phyloP scores from a whole-genome alignment of 2,888 invertebrate species.

The Apomyelois bistriatella region DNA sequence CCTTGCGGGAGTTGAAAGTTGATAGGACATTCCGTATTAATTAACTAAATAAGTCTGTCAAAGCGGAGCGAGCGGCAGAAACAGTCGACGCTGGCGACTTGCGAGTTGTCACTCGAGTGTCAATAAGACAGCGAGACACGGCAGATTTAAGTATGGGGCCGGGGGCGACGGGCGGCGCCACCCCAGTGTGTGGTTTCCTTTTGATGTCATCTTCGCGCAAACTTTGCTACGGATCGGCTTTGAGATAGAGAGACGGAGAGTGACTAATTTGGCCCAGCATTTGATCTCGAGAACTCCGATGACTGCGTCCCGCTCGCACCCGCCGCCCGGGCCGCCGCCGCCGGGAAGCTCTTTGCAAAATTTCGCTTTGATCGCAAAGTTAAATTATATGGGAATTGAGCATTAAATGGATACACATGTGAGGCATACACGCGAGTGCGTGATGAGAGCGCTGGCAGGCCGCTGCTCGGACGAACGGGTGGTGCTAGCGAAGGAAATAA shows the following conservation, averaged over 20 bases:
- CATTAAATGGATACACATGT: slow-evolving; percentile 79
- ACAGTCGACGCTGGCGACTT: slow-evolving; percentile 64
- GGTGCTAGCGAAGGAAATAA: slow-evolving; percentile 54
- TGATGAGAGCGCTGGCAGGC: slow-evolving; percentile 21
- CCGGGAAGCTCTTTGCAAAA: slow-evolving; percentile 79
- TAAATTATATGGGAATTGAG: slow-evolving; percentile 81
- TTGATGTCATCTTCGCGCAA: slow-evolving; percentile 81
- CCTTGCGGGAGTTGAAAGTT: slow-evolving; percentile 69
- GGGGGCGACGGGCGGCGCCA: slow-evolving; percentile 56
- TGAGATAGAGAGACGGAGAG: slow-evolving; percentile 81
- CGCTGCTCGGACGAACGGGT: slow-evolving; percentile 39
- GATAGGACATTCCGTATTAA: slow-evolving; percentile 78
- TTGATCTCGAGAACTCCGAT: slow-evolving; percentile 76
- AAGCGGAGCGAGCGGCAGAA: slow-evolving; percentile 60
- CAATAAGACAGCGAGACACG: slow-evolving; percentile 77
- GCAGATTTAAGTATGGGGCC: slow-evolving; percentile 72
- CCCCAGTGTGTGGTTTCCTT: slow-evolving; percentile 80
- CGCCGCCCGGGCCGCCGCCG: slow-evolving; percentile 57
- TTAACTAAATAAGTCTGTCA: slow-evolving; percentile 77
- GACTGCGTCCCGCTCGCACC: slow-evolving; percentile 70
- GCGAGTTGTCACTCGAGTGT: slow-evolving; percentile 76
- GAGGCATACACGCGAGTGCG: slow-evolving; percentile 43
- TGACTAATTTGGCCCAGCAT: slow-evolving; percentile 81
- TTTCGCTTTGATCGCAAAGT: slow-evolving; percentile 80
- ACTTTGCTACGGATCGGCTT: slow-evolving; percentile 81